Evolutionary conservation across 2,113 vertebrate species (phyloP).

Genomic region (Melierax canorus): DNA sequence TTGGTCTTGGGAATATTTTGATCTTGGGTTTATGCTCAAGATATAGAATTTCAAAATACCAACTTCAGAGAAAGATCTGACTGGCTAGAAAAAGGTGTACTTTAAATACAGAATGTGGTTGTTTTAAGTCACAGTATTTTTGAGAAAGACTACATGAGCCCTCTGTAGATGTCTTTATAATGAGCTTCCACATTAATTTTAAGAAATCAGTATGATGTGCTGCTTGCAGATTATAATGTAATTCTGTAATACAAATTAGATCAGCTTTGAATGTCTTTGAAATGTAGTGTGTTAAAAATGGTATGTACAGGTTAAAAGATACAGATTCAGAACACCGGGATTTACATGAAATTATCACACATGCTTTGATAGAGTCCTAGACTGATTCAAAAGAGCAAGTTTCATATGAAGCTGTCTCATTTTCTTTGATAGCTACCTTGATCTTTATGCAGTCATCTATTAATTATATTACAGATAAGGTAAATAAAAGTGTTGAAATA

Average conservation of each 20-base stretch:
- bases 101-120: not conserved
- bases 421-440: conserved; percentile 78
- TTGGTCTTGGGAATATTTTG: not conserved
- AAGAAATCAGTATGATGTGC: conserved; percentile 61
- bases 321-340: conserved; percentile 72
- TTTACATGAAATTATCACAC: conserved; percentile 80
- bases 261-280: conserved; percentile 70
- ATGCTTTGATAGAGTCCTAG: conserved; percentile 77
- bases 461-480: conserved; percentile 81
- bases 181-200: conserved; percentile 61
- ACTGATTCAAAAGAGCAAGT: conserved; percentile 74
- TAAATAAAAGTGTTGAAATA: conserved; percentile 77
- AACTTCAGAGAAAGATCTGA: not conserved
- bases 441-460: conserved; percentile 76
- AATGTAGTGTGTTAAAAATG: conserved; percentile 70
- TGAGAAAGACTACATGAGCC: conserved; percentile 5
- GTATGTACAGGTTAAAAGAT: conserved; percentile 75
- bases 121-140: conserved; percentile 5
- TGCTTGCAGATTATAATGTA: conserved; percentile 60
- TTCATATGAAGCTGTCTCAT: conserved; percentile 67
- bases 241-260: conserved; percentile 74
- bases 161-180: conserved; percentile 40
- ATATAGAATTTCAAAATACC: not conserved
- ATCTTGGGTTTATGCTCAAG: not conserved
- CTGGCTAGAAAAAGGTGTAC: not conserved